Conservation (phyloP, 2,113 vertebrate species). For the Neopipo cinnamomea region DNA sequence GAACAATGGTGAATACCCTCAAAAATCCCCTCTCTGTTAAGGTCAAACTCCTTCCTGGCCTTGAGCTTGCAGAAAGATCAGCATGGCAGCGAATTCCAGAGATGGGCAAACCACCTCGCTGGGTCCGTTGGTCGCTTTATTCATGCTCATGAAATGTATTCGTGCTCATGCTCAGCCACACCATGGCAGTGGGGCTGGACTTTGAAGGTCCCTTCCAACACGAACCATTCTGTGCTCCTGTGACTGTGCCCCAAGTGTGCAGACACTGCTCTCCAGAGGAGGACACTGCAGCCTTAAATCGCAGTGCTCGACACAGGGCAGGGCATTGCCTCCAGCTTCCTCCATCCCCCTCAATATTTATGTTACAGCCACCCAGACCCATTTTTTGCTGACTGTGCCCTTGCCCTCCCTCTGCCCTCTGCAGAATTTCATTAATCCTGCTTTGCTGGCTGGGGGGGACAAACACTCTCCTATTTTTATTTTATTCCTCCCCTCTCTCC, state of each 20-base stretch:
- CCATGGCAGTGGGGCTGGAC: not conserved
- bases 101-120: not conserved
- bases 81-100: not conserved
- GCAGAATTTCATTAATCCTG: conserved; percentile 12
- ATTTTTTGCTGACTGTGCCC: conserved; percentile 20
- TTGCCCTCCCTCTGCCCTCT: not conserved
- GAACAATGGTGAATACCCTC: not conserved
- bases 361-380: not conserved
- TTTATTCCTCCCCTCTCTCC: not conserved
- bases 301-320: not conserved
- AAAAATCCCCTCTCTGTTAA: not conserved
- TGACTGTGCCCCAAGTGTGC: fast-evolving
- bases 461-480: not conserved
- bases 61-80: not conserved
- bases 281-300: not conserved
- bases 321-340: not conserved
- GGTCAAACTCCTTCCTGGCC: not conserved
- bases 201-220: not conserved
- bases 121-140: not conserved
- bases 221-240: fast-evolving
- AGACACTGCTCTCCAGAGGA: not conserved
- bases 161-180: fast-evolving
- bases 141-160: not conserved
- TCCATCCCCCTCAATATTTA: not conserved
- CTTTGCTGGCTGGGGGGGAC: not conserved